Evolutionary conservation across 2,797 vertebrate genomes (phyloP).

Genomic region (Pitangus sulphuratus): DNA sequence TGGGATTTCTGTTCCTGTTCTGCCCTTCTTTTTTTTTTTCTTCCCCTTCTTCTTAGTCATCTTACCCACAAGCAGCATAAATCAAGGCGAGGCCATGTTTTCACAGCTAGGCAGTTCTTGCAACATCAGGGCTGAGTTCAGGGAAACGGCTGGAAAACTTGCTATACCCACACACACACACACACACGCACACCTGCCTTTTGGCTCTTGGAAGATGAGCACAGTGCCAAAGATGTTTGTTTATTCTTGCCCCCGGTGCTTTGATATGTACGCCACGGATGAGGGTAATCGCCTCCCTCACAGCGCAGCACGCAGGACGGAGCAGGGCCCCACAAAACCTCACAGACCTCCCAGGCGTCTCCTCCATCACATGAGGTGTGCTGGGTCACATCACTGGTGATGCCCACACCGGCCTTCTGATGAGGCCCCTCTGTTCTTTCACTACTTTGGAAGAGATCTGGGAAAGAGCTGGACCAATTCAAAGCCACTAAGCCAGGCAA

Average conservation of each 20-base stretch:
- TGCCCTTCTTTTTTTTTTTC: background rate
- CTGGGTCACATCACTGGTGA: background rate
- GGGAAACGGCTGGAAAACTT: slow-evolving; percentile 35
- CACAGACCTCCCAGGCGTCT: background rate
- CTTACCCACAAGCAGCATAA: slow-evolving; percentile 46
- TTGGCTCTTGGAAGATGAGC: background rate
- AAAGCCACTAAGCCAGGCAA: background rate
- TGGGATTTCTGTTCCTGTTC: slow-evolving; percentile 51
- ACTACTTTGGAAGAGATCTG: background rate
- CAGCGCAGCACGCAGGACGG: background rate
- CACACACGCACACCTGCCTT: slow-evolving; percentile 45
- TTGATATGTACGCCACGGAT: slow-evolving; percentile 26
- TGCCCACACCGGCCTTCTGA: background rate
- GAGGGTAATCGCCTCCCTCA: background rate
- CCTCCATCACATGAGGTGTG: background rate
- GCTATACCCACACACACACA: background rate
- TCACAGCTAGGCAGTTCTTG: slow-evolving; percentile 62
- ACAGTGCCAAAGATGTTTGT: slow-evolving; percentile 54
- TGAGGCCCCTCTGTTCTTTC: background rate
- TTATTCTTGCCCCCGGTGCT: slow-evolving; percentile 52
- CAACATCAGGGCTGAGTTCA: slow-evolving; percentile 61
- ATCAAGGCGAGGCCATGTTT: slow-evolving; percentile 63
- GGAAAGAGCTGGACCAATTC: background rate
- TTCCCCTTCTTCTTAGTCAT: slow-evolving; percentile 46
- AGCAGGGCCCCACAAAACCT: background rate